Base-by-base conservation (phyloP, 2,888 invertebrate genomes). In the Pyrrhosoma nymphula region DNA sequence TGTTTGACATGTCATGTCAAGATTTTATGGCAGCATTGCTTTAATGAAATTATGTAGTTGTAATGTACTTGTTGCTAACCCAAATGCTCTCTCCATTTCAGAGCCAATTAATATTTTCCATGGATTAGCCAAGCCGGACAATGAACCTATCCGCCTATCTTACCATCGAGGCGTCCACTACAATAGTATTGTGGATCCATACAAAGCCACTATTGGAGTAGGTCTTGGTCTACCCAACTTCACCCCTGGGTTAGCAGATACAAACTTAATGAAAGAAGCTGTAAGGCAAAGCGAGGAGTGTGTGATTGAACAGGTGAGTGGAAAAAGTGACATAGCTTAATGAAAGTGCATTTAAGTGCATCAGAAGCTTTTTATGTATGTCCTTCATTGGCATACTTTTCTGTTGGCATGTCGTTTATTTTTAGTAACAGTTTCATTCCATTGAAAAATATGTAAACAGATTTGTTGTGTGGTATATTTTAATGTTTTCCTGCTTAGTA, bases 51-150 rank as follows among this genome's bases (percentile, higher is more conserved):
- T 47, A 47, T 4, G 2, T 47, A 47, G 47, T 47, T 47, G 47
- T 47, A 47, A 60, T 60, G 12, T 8, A n/a, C 39, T 16, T 30
- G 18, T 47, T 23, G 2, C n/a, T 75, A 82, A n/a, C 47, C 2
- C 47, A 39, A 95, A 75, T 56, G 69, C n/a, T 20, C 56, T 93
- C 10, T 93, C 95, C 91, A 60, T 95, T 97, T 97, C 96, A 98
- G 98, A 98, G 96, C 99, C 99, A 55, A 99, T 99, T 95, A 99
- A 99, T 97, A 98, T 98, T 95, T 99, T 99, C 96, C 98, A 98
- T 96, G 98, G 98, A 69, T 97, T 98, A 96, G 98, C 98, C 96
- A 98, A 98, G 96, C 98, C 98, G 96, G 98, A 98, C 95, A 98
- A 98, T 96, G 98, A 98, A 96, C 98, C 98, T 0, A 98, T 99